A percentile compares a stretch with the other conserved stretches of the same genome.
Evolutionary conservation across 2,797 vertebrate species (phyloP).

Genomic region (Champsocephalus esox): DNA sequence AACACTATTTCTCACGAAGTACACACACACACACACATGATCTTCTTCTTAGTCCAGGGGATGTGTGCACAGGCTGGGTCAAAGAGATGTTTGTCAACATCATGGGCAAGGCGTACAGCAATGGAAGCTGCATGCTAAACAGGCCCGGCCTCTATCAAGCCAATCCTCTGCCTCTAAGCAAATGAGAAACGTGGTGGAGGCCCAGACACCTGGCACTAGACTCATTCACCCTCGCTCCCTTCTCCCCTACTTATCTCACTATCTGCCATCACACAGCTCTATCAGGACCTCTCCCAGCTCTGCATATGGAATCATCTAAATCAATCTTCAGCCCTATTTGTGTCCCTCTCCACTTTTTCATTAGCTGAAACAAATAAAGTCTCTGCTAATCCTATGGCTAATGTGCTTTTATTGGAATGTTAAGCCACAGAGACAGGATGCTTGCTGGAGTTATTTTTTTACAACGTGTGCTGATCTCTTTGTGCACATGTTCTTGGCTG

Average conservation of each 20-base stretch:
- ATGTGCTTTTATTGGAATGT: constrained; percentile 78
- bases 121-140: constrained; percentile 82
- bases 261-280: constrained; percentile 61
- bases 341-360: constrained; percentile 78
- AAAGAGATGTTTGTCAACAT: constrained; percentile 87
- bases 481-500: constrained; percentile 44
- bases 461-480: constrained; percentile 42
- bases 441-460: constrained; percentile 39
- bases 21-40: constrained; percentile 14
- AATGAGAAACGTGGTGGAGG: constrained; percentile 65
- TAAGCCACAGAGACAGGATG: constrained; percentile 63
- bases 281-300: constrained; percentile 62
- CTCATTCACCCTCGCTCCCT: constrained; percentile 57
- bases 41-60: constrained; percentile 56
- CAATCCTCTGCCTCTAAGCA: constrained; percentile 72
- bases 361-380: constrained; percentile 82
- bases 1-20: no score
- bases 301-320: constrained; percentile 80
- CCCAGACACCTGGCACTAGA: constrained; percentile 79
- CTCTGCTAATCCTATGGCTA: constrained; percentile 75
- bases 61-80: constrained; percentile 77
- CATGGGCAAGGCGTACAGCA: constrained; percentile 71
- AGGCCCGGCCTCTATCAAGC: constrained; percentile 72
- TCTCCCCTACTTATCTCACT: constrained; percentile 53
- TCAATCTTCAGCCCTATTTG: constrained; percentile 73